Percentiles rank a stretch among this genome's conserved stretches.
Evolutionary conservation across 2,888 invertebrate species (phyloP).

Genomic region (Cylloceria caligata): DNA sequence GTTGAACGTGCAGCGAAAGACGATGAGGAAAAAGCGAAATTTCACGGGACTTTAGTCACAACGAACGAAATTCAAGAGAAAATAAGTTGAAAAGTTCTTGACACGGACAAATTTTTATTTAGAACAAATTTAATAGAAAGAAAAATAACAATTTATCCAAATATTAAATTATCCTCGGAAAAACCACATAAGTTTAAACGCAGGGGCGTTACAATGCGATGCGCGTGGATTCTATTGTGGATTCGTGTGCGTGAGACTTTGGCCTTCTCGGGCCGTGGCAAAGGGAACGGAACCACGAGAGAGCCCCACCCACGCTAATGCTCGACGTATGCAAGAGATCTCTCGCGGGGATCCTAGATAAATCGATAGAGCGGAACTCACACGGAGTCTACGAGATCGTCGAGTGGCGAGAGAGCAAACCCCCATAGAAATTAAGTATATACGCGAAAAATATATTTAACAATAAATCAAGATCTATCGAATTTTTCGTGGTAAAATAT

Average conservation of each 20-base stretch:
- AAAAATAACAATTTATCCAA: too few relatives aligned
- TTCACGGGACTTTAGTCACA: slow-evolving; percentile 50
- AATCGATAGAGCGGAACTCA: slow-evolving; percentile 65
- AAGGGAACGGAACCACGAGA: slow-evolving; percentile 65
- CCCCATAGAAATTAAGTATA: too few relatives aligned
- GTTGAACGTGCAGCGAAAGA: slow-evolving; percentile 49
- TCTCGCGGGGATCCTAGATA: slow-evolving; percentile 65
- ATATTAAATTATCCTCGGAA: not conserved
- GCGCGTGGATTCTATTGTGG: slow-evolving; percentile 15
- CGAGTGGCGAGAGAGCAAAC: not conserved
- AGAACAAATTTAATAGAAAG: too few relatives aligned
- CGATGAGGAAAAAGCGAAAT: slow-evolving; percentile 65
- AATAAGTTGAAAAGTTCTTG: not conserved
- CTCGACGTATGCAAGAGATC: slow-evolving; percentile 46
- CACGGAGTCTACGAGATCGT: slow-evolving; percentile 51
- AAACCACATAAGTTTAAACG: not conserved
- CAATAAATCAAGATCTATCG: too few relatives aligned
- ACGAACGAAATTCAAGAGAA: not conserved
- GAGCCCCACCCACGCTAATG: slow-evolving; percentile 63
- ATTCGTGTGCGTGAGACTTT: slow-evolving; percentile 20
- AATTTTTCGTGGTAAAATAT: too few relatives aligned
- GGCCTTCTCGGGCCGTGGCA: slow-evolving; percentile 67
- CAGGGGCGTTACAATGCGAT: slow-evolving; percentile 6
- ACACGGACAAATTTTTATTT: too few relatives aligned
- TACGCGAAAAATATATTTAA: too few relatives aligned